A percentile compares a stretch with the other conserved stretches of the same genome.
Conservation (phyloP, 2,888 invertebrate genomes). For the Agrochola macilenta region DNA sequence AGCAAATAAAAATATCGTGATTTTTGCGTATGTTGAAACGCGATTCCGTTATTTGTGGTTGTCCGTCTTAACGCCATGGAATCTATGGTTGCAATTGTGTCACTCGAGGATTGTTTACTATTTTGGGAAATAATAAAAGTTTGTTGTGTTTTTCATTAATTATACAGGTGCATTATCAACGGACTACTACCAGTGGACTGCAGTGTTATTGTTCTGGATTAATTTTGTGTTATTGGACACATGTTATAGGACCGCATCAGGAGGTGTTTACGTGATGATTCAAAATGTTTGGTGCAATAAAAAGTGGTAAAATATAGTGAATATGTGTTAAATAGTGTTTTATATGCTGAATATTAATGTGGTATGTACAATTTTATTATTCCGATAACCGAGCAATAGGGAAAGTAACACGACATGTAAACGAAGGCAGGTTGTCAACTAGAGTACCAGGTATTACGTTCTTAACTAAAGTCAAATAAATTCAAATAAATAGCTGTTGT, state of each 20-base stretch:
- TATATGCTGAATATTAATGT: slow-evolving; percentile 69
- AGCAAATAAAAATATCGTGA: not conserved
- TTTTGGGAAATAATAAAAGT: slow-evolving; percentile 80
- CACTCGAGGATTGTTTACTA: slow-evolving; percentile 88
- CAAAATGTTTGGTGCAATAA: slow-evolving; percentile 76
- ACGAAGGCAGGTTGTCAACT: slow-evolving; percentile 82
- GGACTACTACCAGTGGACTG: slow-evolving; percentile 60
- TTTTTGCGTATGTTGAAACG: slow-evolving; percentile 75
- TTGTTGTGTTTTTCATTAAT: slow-evolving; percentile 65
- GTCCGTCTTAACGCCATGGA: slow-evolving; percentile 84
- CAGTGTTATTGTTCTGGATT: slow-evolving; percentile 60
- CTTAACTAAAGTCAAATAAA: slow-evolving; percentile 39
- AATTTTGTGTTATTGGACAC: slow-evolving; percentile 53
- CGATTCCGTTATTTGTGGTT: slow-evolving; percentile 85
- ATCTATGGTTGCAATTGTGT: slow-evolving; percentile 89
- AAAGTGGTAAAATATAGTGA: slow-evolving; percentile 72
- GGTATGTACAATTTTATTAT: slow-evolving; percentile 73
- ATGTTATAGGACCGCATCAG: slow-evolving; percentile 69
- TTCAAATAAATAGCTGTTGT: slow-evolving; percentile 17
- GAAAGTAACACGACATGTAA: slow-evolving; percentile 81
- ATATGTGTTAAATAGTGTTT: slow-evolving; percentile 72
- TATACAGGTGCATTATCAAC: slow-evolving; percentile 58
- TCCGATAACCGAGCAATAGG: slow-evolving; percentile 62
- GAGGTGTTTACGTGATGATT: slow-evolving; percentile 87
- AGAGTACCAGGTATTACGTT: slow-evolving; percentile 72